Evolutionary conservation across 2,113 vertebrate genomes (phyloP).

Genomic region (Tretioscincus oriximinensis): DNA sequence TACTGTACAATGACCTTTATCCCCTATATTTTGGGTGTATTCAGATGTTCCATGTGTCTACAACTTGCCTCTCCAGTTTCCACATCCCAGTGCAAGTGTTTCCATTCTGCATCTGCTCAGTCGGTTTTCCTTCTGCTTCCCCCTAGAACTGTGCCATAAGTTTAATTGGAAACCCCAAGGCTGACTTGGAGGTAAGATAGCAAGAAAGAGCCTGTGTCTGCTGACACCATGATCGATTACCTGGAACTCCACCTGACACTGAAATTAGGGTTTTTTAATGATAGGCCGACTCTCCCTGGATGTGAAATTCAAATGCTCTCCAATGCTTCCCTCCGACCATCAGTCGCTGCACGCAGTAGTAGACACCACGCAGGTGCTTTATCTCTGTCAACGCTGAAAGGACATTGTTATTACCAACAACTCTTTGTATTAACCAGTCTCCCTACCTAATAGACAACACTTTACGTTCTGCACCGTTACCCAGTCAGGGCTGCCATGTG

Average conservation of each 20-base stretch:
- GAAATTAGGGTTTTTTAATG: conserved; percentile 96
- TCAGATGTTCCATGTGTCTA: not conserved
- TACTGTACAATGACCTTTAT: not conserved
- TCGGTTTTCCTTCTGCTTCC: conserved; percentile 55
- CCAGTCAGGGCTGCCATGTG: conserved; percentile 73
- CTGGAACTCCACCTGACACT: conserved; percentile 94
- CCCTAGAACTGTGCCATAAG: conserved; percentile 74
- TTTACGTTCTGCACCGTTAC: conserved; percentile 87
- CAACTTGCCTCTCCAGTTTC: not conserved
- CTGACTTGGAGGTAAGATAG: conserved; percentile 82
- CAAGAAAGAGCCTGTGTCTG: conserved; percentile 68
- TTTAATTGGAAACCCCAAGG: conserved; percentile 89
- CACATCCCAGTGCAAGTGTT: not conserved
- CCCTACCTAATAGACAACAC: conserved; percentile 90
- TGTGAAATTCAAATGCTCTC: conserved; percentile 94
- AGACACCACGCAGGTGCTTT: conserved; percentile 90
- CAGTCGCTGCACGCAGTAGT: conserved; percentile 84
- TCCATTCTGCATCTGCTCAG: not conserved
- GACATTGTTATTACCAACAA: conserved; percentile 98
- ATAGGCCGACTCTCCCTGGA: conserved; percentile 89
- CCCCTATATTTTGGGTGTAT: not conserved
- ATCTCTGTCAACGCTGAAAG: conserved; percentile 92
- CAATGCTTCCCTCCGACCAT: conserved; percentile 89
- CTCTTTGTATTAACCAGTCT: conserved; percentile 95
- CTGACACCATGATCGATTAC: conserved; percentile 95